Base-by-base conservation (phyloP, 2,797 vertebrate genomes). In the Phataginus tricuspis region DNA sequence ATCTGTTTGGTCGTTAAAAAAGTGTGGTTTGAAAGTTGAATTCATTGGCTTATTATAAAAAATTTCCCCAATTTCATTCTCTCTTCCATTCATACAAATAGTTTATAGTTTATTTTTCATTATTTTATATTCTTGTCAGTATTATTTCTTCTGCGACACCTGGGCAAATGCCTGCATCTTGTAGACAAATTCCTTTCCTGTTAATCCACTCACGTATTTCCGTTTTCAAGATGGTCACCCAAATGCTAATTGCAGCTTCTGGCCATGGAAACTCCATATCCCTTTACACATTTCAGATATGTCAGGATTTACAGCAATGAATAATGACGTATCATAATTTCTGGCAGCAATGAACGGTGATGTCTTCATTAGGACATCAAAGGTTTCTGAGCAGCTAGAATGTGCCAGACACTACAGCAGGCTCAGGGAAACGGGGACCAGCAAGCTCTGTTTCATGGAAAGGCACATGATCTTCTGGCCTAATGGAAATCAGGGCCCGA, bases 101-200 rank as follows among this genome's bases (percentile, higher is more conserved):
- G 45, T n/a, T 90, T 55, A 23, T 59, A 9, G n/a, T 90, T 95
- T 51, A 18, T 66, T 95, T 96, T 86, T 95, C n/a, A 42, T 45
- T 61, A 79, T 68, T 74, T 49, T 91, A 34, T n/a, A 13, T 89
- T 74, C 42, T 86, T 79, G 59, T n/a, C 49, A 42, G 12, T 2
- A 68, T 39, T 34, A 63, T 55, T 55, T 51, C 19, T 72, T 90
- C 45, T 16, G 15, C 10, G 68, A n/a, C 15, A 51, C 5, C 0
- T 39, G 12, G 59, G 63, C n/a, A 83, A 51, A 57, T 68, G 39
- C 53, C 64, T 63, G 25, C 25, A 53, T 16, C n/a, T 51, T 49
- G 31, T 66, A 80, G 78, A 57, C 31, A 39, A 59, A 80, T 86
- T 87, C 63, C 51, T 91, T 90, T 77, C 69, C 78, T 57, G 7